Conservation (phyloP, 53 echinoderm and acorn worm genomes). For the Astropecten irregularis region DNA sequence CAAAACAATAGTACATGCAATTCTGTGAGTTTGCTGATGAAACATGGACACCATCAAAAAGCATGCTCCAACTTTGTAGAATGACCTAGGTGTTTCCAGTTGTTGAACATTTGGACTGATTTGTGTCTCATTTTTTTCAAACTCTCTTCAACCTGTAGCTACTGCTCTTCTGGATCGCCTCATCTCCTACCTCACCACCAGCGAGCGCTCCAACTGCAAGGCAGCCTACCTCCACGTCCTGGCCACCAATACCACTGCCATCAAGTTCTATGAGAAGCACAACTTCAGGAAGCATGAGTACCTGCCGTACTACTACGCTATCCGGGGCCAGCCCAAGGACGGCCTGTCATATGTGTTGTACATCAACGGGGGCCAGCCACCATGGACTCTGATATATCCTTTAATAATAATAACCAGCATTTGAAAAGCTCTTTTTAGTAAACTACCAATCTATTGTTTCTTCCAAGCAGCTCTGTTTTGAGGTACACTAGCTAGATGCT, state of each 20-base stretch:
- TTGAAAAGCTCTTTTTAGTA: too few relatives aligned
- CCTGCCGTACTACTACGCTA: constrained; percentile 98
- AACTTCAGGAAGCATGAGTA: constrained; percentile 95
- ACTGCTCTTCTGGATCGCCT: constrained; percentile 86
- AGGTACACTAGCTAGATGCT: too few relatives aligned
- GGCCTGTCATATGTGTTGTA: constrained; percentile 93
- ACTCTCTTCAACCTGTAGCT: constrained; percentile 53
- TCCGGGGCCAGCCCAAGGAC: constrained; percentile 89
- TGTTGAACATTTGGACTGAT: too few relatives aligned
- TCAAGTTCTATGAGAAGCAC: constrained; percentile 97
- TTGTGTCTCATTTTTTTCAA: not conserved
- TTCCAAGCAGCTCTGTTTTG: too few relatives aligned
- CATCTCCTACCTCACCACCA: constrained; percentile 77
- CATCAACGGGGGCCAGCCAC: constrained; percentile 95
- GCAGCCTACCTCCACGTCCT: constrained; percentile 93
- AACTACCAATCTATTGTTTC: too few relatives aligned
- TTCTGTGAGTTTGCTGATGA: too few relatives aligned
- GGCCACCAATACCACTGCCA: constrained; percentile 91
- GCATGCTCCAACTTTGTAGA: too few relatives aligned
- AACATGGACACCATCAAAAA: too few relatives aligned
- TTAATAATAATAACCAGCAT: too few relatives aligned
- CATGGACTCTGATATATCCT: constrained; percentile 99
- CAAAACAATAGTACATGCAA: too few relatives aligned
- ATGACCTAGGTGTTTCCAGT: too few relatives aligned
- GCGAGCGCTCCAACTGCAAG: constrained; percentile 77